Conservation (phyloP, 2,888 invertebrate species). For the Rotaria socialis region DNA sequence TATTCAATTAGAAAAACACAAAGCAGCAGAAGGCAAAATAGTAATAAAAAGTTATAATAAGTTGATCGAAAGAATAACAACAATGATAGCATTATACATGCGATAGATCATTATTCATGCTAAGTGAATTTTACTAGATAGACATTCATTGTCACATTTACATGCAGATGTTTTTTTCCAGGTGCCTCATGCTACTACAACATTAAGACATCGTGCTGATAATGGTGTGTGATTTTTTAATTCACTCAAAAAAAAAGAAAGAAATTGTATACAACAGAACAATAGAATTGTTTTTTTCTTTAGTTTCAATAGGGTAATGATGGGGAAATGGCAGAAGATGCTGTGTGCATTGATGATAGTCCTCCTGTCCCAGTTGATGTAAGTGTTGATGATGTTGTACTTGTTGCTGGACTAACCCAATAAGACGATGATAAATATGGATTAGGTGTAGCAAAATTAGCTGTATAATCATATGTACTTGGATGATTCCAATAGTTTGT, state of each 20-base stretch:
- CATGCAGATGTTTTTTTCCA: constrained; percentile 26
- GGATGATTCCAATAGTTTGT: constrained; percentile 17
- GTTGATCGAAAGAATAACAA: neutral
- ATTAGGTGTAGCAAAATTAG: constrained; percentile 21
- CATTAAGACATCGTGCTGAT: neutral
- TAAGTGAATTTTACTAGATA: constrained; percentile 32
- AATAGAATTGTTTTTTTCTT: neutral
- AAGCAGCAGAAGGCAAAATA: constrained; percentile 12
- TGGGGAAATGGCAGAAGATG: constrained; percentile 3
- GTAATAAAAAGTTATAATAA: neutral
- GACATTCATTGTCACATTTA: constrained; percentile 18
- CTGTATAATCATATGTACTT: constrained; percentile 20
- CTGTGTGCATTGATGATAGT: constrained; percentile 17
- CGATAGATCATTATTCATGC: constrained; percentile 8
- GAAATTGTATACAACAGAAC: constrained; percentile 16
- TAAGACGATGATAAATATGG: constrained; percentile 1
- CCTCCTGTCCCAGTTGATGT: neutral
- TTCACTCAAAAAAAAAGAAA: neutral
- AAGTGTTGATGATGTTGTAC: constrained; percentile 1
- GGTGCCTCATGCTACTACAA: neutral
- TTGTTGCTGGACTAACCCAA: constrained; percentile 6
- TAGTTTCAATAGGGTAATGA: constrained; percentile 10
- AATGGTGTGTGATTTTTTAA: constrained; percentile 23
- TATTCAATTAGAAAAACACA: constrained; percentile 1
- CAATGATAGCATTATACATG: neutral